Evolutionary conservation across 1,140 invertebrate genomes (phyloP), one percentile per base, ranked within the genome.

Genomic region (Orchestia grillus): DNA sequence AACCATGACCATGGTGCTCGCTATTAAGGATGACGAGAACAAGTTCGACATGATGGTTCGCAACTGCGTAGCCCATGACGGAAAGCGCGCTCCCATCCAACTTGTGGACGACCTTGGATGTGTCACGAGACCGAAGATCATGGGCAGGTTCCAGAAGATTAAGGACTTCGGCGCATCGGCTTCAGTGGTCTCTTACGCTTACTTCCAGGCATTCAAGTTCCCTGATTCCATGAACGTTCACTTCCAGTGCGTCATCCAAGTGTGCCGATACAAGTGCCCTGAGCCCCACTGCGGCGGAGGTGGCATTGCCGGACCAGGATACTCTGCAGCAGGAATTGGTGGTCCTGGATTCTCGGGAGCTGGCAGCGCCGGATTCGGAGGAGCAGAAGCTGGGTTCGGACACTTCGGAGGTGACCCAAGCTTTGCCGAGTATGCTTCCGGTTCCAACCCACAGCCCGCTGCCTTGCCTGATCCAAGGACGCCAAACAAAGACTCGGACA

Each of bases 201-300:
- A 99, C 97, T 99, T 99, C 98, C 97, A 97, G 96, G 99, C 99
- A 0, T 99, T 99, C 98, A 99, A 99, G 97, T 99, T 99, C 98
- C 99, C 99, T 0, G 99, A 99, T 97, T 99, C 99, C 28, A 99
- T 99, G 99, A 99, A 99, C 97, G 99, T 99, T 0, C 99, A 99
- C 98, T 99, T 99, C 98, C 99, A 99, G 97, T 99, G 99, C 97
- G 99, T 99, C 0, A 99, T 99, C 97, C 99, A 99, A 98, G 99
- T 99, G 1, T 99, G 99, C 97, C 98, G 99, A 96, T 99, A 99
- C 97, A 99, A 99, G 97, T 99, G 99, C 97, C 99, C 99, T 0
- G 99, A 99, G 97, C 99, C 99, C 0, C 99, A 99, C 97, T 99
- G 98, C 97, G 98, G 98, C 28, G 94, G 91, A 28, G 92, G 43